These are phyloP conservation scores for Lamproptera curius DNA, from an alignment of 2,888 invertebrate species.

Conservation along the genomic window DNA sequence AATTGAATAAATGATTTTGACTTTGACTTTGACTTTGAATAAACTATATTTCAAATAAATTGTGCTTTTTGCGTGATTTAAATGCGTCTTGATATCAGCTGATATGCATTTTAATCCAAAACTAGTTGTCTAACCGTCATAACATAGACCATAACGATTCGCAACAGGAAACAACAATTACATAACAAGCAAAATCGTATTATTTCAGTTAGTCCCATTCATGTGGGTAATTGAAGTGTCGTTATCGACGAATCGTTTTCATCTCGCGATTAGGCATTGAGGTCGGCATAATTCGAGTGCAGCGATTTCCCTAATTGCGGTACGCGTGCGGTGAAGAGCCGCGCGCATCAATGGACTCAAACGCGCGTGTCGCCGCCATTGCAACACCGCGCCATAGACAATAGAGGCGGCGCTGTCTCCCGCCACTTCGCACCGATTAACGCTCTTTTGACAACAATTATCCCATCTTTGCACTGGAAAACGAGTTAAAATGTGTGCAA, in stretches of 20 bases:
- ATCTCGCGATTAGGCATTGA: conserved; percentile 67
- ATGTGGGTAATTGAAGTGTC: conserved; percentile 63
- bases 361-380: conserved; percentile 71
- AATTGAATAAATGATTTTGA: too few species aligned
- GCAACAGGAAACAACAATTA: conserved; percentile 71
- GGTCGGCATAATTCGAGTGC: conserved; percentile 54
- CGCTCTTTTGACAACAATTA: conserved; percentile 61
- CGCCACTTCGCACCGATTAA: conserved; percentile 50
- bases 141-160: too few species aligned
- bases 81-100: too few species aligned
- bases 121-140: too few species aligned
- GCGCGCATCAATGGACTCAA: conserved; percentile 66
- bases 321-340: conserved; percentile 30
- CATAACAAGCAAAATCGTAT: conserved; percentile 36
- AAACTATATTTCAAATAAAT: too few species aligned
- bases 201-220: conserved; percentile 59
- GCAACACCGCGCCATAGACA: conserved; percentile 55
- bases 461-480: conserved; percentile 48
- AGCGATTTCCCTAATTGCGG: conserved; percentile 55
- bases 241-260: conserved; percentile 60
- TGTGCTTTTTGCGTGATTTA: too few species aligned
- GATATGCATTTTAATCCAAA: too few species aligned
- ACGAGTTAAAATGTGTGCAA: conserved; percentile 35
- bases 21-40: too few species aligned
- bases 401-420: conserved; percentile 44